phyloP scores from a whole-genome alignment of 1,140 invertebrate species.

The Meloidogyne hapla region DNA sequence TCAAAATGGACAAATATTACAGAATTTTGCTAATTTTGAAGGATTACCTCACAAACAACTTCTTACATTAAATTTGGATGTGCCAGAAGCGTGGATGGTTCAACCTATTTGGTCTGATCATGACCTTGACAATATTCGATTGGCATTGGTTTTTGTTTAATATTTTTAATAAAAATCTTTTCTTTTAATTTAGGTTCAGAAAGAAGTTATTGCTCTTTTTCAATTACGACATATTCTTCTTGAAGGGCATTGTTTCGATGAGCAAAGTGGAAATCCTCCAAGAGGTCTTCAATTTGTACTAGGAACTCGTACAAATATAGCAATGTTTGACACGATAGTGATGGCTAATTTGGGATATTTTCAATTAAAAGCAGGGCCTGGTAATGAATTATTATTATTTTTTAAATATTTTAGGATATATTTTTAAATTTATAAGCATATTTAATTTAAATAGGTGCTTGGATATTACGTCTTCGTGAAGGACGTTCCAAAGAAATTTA shows the following conservation, averaged over 20 bases:
- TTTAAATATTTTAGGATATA: background rate
- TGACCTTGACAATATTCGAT: slow-evolving; percentile 95
- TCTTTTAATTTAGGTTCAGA: slow-evolving; percentile 57
- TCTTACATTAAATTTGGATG: slow-evolving; percentile 88
- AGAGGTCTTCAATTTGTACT: slow-evolving; percentile 91
- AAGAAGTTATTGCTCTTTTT: slow-evolving; percentile 75
- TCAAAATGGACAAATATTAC: slow-evolving; percentile 68
- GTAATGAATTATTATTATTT: slow-evolving; percentile 69
- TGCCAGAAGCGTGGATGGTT: slow-evolving; percentile 98
- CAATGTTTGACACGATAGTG: slow-evolving; percentile 91
- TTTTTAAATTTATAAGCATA: slow-evolving; percentile 75
- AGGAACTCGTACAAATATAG: slow-evolving; percentile 77
- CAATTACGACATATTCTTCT: slow-evolving; percentile 85
- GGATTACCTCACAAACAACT: slow-evolving; percentile 85
- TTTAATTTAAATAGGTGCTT: slow-evolving; percentile 94
- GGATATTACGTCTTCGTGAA: slow-evolving; percentile 80
- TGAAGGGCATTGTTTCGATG: slow-evolving; percentile 91
- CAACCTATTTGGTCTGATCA: slow-evolving; percentile 86
- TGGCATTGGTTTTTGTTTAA: slow-evolving; percentile 64
- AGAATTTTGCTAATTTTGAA: slow-evolving; percentile 72
- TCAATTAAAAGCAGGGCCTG: slow-evolving; percentile 32
- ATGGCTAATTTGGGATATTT: slow-evolving; percentile 85
- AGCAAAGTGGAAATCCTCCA: slow-evolving; percentile 83
- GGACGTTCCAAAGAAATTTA: slow-evolving; percentile 92
- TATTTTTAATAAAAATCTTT: slow-evolving; percentile 27